These are phyloP conservation scores for Hipparchia semele DNA, from an alignment of 2,888 invertebrate genomes.

Conservation along the genomic window DNA sequence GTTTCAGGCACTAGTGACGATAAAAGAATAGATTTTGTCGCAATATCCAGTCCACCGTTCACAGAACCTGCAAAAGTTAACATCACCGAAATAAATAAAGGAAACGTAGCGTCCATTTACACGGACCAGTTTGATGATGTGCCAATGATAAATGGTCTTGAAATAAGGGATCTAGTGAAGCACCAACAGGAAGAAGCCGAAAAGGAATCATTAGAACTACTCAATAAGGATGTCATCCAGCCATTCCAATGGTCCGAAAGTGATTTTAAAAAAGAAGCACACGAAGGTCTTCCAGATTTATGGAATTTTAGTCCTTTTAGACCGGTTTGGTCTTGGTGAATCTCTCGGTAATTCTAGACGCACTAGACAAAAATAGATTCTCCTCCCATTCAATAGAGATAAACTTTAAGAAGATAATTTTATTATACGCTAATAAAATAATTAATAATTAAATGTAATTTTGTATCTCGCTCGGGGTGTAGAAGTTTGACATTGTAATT, in stretches of 20 bases:
- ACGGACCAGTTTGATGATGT: slow-evolving; percentile 72
- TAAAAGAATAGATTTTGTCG: slow-evolving; percentile 57
- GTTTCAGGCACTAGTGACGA: slow-evolving; percentile 47
- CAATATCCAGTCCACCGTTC: slow-evolving; percentile 70
- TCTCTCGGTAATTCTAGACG: slow-evolving; percentile 42
- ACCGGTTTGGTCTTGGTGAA: slow-evolving; percentile 84
- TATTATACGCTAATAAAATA: background rate
- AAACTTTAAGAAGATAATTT: background rate
- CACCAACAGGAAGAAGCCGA: slow-evolving; percentile 67
- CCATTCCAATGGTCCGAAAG: slow-evolving; percentile 91
- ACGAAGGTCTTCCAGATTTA: slow-evolving; percentile 88
- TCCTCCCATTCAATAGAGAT: background rate
- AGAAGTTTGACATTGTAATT: too few species aligned
- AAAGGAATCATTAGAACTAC: slow-evolving; percentile 60
- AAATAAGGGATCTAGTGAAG: slow-evolving; percentile 67
- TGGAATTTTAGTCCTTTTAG: slow-evolving; percentile 87
- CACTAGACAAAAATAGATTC: background rate
- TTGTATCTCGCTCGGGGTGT: background rate
- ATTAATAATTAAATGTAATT: background rate
- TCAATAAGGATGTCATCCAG: slow-evolving; percentile 63
- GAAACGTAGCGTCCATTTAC: slow-evolving; percentile 69
- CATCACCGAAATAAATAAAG: slow-evolving; percentile 62
- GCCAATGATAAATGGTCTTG: slow-evolving; percentile 62
- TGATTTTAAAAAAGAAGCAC: slow-evolving; percentile 83
- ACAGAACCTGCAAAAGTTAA: slow-evolving; percentile 54